Evolutionary conservation across 2,888 invertebrate species (phyloP), one percentile per base, ranked within the genome.

Genomic region (Dasysyrphus albostriatus): DNA sequence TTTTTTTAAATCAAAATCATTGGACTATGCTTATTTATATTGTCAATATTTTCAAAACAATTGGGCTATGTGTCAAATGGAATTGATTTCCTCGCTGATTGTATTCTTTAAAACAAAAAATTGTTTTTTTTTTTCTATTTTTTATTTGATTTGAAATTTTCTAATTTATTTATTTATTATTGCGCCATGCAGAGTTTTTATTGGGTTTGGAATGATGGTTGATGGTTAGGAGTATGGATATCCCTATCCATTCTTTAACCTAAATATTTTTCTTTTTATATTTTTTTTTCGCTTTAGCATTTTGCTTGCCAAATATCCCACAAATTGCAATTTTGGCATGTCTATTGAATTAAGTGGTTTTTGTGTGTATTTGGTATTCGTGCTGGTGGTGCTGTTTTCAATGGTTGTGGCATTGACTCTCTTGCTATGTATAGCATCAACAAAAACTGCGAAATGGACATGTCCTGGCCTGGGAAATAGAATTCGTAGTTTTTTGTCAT

Each of bases 291-390:
- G 1, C 2, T 72, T 77, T 65, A 63, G 32, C 16, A 54, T 39
- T 37, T 37, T 12, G 54, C 54, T 19, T 37, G 29, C 67, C 51
- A 34, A 61, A 73, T 76, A 84, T 81, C 85, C 77, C 85, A 85
- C 85, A 85, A 85, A 85, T 85, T 81, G 85, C 85, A 85, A 85
- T 85, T 81, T 85, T 74, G 77, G 81, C 81, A 85, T 85, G 85
- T 81, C 85, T 82, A 85, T 85, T 85, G 81, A 85, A 85, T 85
- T 82, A 85, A 85, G 76, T 77, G 85, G 81, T 77, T 85, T 84
- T 82, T 78, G 37, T 77, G 72, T 81, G 76, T 80, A 75, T 75
- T 67, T 29, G 34, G n/a, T 14, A 3, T 44, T 39, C 37, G 42
- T 69, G 72, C 32, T 67, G 39, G 67, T 72, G 65, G 65, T 67